Conservation (phyloP, 30 jellyfish, hydroid and myxozoan genomes). For the Chironex yamaguchii region DNA sequence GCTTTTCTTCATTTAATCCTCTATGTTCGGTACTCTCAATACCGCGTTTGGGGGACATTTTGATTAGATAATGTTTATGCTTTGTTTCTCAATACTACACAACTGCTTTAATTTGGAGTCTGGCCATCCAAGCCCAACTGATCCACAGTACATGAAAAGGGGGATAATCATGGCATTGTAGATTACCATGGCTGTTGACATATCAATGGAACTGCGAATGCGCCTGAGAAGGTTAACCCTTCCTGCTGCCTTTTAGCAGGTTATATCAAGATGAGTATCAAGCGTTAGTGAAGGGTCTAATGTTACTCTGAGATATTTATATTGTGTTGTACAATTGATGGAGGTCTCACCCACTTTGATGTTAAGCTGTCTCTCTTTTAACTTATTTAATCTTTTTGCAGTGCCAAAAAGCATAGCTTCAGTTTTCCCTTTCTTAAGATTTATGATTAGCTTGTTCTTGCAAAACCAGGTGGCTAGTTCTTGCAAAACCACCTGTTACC, state of each 20-base stretch:
- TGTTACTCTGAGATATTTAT: conserved; percentile 49
- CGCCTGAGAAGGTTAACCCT: conserved; percentile 50
- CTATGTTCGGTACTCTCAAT: conserved; percentile 50
- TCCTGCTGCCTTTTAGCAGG: conserved; percentile 59
- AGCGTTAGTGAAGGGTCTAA: conserved; percentile 32
- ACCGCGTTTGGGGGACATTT: conserved; percentile 44
- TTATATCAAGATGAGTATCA: conserved; percentile 14
- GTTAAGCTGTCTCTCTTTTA: conserved; percentile 16
- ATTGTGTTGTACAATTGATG: conserved; percentile 33
- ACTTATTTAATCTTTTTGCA: conserved; percentile 9
- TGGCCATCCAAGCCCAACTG: too few relatives aligned
- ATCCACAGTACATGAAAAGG: conserved; percentile 11
- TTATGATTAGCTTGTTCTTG: conserved; percentile 23
- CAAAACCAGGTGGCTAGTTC: conserved; percentile 32
- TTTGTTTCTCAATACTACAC: background rate
- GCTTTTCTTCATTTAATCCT: conserved; percentile 38
- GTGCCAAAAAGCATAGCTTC: conserved; percentile 36
- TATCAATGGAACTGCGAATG: conserved; percentile 37
- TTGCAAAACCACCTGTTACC: too few relatives aligned
- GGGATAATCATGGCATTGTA: conserved; percentile 12
- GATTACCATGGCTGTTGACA: conserved; percentile 8
- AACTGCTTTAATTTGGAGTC: background rate
- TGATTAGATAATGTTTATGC: conserved; percentile 12
- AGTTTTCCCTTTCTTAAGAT: conserved; percentile 29
- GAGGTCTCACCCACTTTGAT: conserved; percentile 18